A percentile compares a stretch with the other conserved stretches of the same genome.
These are phyloP conservation scores for Brachionus plicatilis DNA, from an alignment of 1,140 invertebrate species.

Conservation along the genomic window DNA sequence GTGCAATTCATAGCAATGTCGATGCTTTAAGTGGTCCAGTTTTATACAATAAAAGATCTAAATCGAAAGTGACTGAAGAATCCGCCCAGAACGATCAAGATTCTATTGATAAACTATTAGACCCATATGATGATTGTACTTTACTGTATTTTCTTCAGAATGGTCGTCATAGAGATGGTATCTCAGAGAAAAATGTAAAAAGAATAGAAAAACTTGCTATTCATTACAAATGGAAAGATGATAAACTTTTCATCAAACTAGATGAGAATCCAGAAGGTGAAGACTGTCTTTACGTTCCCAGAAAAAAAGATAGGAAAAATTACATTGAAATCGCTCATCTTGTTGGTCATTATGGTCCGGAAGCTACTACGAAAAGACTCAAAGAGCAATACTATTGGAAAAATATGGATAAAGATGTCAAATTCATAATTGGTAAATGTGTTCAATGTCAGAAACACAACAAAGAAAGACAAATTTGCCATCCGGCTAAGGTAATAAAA, in stretches of 20 bases:
- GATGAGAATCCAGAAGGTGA: not conserved
- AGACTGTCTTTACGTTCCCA: not conserved
- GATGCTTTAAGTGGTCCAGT: not conserved
- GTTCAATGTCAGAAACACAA: not conserved
- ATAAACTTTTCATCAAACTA: not conserved
- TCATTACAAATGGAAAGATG: not conserved
- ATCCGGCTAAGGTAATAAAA: not conserved
- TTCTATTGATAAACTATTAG: not conserved
- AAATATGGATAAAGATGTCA: not conserved
- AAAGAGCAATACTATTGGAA: not conserved
- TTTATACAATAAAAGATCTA: too few relatives aligned
- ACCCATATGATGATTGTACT: not conserved
- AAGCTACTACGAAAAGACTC: not conserved
- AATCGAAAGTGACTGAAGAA: not conserved
- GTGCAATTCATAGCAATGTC: not conserved
- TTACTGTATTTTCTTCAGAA: not conserved
- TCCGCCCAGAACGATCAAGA: not conserved
- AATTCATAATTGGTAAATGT: not conserved
- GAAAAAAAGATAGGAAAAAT: not conserved
- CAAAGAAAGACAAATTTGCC: not conserved
- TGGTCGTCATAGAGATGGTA: not conserved
- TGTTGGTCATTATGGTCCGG: not conserved
- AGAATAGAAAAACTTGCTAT: not conserved
- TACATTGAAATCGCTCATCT: not conserved
- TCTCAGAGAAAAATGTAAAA: not conserved